Evolutionary conservation across 2,888 invertebrate species (phyloP).

Genomic region (Sussaba pulchella): DNA sequence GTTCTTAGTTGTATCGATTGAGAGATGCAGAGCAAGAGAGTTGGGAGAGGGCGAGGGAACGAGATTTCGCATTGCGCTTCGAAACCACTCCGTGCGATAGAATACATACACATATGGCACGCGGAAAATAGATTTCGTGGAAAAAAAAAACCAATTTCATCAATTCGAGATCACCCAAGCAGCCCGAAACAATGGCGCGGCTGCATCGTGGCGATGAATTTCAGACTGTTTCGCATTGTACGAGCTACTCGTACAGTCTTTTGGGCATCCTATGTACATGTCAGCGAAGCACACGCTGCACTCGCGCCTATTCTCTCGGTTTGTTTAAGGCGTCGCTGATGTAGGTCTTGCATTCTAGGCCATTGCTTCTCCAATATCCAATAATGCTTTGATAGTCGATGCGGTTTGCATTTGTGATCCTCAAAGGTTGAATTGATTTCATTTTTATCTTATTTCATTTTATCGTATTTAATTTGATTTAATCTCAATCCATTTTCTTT

Average conservation of each 20-base stretch:
- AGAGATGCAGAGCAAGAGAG: slow-evolving; percentile 26
- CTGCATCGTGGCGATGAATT: slow-evolving; percentile 49
- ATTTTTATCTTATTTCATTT: not conserved
- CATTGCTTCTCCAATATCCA: slow-evolving; percentile 7
- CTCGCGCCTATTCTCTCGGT: slow-evolving; percentile 8
- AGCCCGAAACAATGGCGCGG: slow-evolving; percentile 50
- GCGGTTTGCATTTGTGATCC: not conserved
- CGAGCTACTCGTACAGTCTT: slow-evolving; percentile 2
- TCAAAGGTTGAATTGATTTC: not conserved
- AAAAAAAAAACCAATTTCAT: slow-evolving; percentile 59
- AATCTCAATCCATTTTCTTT: no score
- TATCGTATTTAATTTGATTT: no score
- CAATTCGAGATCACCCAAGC: slow-evolving; percentile 51
- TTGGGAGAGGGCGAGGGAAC: slow-evolving; percentile 16
- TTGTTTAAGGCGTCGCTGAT: slow-evolving; percentile 5
- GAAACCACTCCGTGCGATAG: not conserved
- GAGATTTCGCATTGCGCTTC: slow-evolving; percentile 54
- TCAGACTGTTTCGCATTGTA: slow-evolving; percentile 38
- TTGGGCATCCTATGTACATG: not conserved
- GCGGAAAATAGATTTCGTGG: not conserved
- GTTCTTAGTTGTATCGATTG: slow-evolving; percentile 47
- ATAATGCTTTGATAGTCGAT: not conserved
- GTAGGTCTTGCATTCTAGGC: slow-evolving; percentile 12
- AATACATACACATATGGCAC: not conserved
- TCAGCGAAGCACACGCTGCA: not conserved